Evolutionary conservation across 1,140 invertebrate species (phyloP).

Genomic region (Cylas formicarius): DNA sequence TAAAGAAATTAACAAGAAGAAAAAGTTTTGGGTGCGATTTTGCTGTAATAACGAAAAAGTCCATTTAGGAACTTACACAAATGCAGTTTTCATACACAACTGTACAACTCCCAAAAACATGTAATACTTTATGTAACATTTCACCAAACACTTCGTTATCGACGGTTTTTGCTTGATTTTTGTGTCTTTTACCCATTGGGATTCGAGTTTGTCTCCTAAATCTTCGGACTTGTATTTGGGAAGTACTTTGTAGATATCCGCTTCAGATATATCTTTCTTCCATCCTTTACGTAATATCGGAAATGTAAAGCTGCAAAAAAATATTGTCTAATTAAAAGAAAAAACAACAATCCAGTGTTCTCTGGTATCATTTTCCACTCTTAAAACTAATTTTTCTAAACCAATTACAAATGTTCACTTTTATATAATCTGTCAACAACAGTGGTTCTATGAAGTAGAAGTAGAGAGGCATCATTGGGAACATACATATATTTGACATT

Average conservation of each 20-base stretch:
- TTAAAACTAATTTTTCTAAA: too few species aligned
- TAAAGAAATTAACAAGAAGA: neutral
- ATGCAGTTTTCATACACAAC: slow-evolving; percentile 46
- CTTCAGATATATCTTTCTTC: slow-evolving; percentile 27
- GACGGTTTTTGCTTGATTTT: slow-evolving; percentile 25
- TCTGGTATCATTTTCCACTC: too few species aligned
- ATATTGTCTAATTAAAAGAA: too few species aligned
- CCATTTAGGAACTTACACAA: slow-evolving; percentile 43
- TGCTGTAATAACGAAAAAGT: neutral
- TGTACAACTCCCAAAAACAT: slow-evolving; percentile 31
- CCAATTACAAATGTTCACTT: too few species aligned
- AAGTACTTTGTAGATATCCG: slow-evolving; percentile 42
- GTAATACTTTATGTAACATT: slow-evolving; percentile 15
- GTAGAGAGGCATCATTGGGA: too few species aligned
- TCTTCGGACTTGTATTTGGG: slow-evolving; percentile 24
- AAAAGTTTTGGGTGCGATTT: neutral
- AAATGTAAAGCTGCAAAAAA: slow-evolving; percentile 27
- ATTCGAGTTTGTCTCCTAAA: slow-evolving; percentile 30
- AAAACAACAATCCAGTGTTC: too few species aligned
- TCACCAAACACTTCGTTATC: slow-evolving; percentile 10
- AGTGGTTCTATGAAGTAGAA: too few species aligned
- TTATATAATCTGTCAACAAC: too few species aligned
- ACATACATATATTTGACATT: too few species aligned
- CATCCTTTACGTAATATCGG: slow-evolving; percentile 27
- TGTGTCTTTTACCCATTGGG: slow-evolving; percentile 28